Evolutionary conservation across 1,140 invertebrate genomes (phyloP), one percentile per base, ranked within the genome.

Genomic region (Sitobion miscanthi): DNA sequence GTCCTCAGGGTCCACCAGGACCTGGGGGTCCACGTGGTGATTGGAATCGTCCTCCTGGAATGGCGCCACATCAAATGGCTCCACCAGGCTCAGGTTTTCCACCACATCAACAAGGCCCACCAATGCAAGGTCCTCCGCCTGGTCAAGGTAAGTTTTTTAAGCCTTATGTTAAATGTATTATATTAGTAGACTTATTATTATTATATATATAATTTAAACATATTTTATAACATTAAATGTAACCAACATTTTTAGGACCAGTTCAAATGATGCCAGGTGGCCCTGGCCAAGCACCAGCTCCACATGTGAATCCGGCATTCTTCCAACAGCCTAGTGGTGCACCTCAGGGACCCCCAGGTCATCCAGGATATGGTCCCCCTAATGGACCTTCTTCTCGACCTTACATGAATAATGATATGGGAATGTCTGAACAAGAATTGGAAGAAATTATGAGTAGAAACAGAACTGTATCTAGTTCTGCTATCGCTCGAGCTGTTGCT

Each of bases 381-480:
- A 95, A 95, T 8, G 91, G 91, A 20, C 47, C 91, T 86, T 42
- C 91, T 85, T 93, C 91, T 85, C 47, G 91, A 1, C 91, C 91
- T 30, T 93, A 93, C 14, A 86, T 93, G 91, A 83, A 49, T 38
- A 96, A 96, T 85, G 93, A 94, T 49, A 96, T 97, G 1, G 96
- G 96, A 57, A 96, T 99, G 45, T 97, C 97, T 94, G 99, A 99
- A 95, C 97, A 97, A 94, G 99, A 99, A 96, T 99, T 99, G 96
- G 99, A 99, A 95, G 99, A 99, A 95, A 99, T 99, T 77, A 99
- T 99, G 98, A 97, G 97, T 91, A 96, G 99, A 94, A 99, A 99
- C 95, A 96, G 99, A 94, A 99, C 99, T 23, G 99, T 99, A 4
- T 99, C 98, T 20, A 99, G 98, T 94, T 99, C 98, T 69, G 99